These are phyloP conservation scores for Aphelinus atriplicis DNA, from an alignment of 1,140 invertebrate genomes.

Conservation along the genomic window DNA sequence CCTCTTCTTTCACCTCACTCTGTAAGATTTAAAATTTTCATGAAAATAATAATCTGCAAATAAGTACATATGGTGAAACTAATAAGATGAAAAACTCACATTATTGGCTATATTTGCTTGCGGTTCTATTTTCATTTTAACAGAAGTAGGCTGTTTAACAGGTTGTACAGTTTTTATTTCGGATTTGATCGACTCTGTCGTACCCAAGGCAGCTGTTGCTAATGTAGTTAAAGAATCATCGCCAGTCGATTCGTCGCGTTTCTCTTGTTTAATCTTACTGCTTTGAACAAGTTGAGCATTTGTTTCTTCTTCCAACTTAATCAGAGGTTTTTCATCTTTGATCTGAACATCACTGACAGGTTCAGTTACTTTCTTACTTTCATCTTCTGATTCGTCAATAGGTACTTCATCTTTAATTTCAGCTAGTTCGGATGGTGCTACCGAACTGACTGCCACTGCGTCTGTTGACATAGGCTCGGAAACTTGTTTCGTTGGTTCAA, in stretches of 20 bases:
- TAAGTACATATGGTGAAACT: no score
- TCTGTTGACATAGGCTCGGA: not conserved
- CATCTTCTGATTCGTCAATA: no score
- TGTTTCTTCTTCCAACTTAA: slow-evolving; percentile 49
- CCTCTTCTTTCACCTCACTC: slow-evolving; percentile 53
- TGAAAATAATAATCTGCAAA: no score
- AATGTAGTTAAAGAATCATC: slow-evolving; percentile 75
- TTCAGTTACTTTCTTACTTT: no score
- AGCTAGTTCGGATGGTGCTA: no score
- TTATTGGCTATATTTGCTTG: slow-evolving; percentile 15
- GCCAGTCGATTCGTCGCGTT: slow-evolving; percentile 48
- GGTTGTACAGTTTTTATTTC: not conserved
- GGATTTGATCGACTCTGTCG: slow-evolving; percentile 55
- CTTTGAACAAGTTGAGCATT: slow-evolving; percentile 32
- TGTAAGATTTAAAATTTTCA: slow-evolving; percentile 9
- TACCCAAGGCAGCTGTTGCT: slow-evolving; percentile 76
- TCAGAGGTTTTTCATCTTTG: slow-evolving; percentile 33
- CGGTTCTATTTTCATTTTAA: slow-evolving; percentile 31
- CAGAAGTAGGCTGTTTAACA: not conserved
- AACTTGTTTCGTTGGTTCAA: no score
- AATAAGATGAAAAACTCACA: slow-evolving; percentile 12
- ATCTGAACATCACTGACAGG: no score
- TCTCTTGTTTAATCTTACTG: slow-evolving; percentile 49
- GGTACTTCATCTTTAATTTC: no score
- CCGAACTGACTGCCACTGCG: no score